Evolutionary conservation across 2,113 vertebrate genomes (phyloP), one percentile per base, ranked within the genome.

Genomic region (Onychostruthus taczanowskii): DNA sequence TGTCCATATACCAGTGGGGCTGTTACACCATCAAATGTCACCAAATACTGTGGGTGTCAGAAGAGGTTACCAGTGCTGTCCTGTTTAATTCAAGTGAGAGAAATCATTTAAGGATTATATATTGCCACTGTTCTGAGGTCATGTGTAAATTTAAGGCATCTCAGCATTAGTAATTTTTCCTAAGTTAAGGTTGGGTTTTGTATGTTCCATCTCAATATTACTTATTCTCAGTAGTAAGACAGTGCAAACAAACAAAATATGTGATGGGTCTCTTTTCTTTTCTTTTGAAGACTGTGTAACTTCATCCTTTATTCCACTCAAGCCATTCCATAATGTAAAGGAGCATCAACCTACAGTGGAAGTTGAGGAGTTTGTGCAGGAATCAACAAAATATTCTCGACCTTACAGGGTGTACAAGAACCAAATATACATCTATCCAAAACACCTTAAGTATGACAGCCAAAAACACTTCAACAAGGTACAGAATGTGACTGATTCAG

Each of bases 391-490:
- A 97, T 99, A 98, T 83, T 98, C 98, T n/a, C 99, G 98, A 67
- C 99, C 99, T 41, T 98, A 99, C 74, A 98, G 98, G 81, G 98
- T 98, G 30, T 99, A 99, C 97, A 99, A 98, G 97, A 99, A 99
- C 97, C 99, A 99, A 97, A 98, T 99, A 96, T 99, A 99, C n/a
- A 89, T 99, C 43, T 99, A 99, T 89, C 99, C 99, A 47, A 99
- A 98, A 94, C 99, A 99, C 93, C 99, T 99, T 66, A 99, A 99
- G 79, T 99, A 99, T 11, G 99, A 99, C 90, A 98, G 98, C 94
- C 99, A 99, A 98, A 99, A 99, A 97, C 99, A 98, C 94, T 99
- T 99, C 84, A 99, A 98, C 94, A 99, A 99, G 99, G 99, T 99
- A 98, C 41, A 35, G 61, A 31, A 9, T 37, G 64, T 17, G 66